Percentiles rank a stretch among this genome's conserved stretches.
phyloP scores from a whole-genome alignment of 2,113 vertebrate species.

The Phyllostomus hastatus region DNA sequence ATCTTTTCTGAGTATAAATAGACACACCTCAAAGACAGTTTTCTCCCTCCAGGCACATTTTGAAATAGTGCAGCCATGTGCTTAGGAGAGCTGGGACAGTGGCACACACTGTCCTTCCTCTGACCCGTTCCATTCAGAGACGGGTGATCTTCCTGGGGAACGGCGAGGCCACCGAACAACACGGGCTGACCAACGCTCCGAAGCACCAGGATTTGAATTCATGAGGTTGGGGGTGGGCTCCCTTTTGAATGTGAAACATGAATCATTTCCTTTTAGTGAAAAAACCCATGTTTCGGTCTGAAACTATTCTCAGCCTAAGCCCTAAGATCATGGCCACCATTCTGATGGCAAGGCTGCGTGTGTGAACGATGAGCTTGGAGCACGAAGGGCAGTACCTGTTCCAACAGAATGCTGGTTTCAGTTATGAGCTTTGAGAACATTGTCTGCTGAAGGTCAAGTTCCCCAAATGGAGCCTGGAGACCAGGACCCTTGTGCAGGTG shows the following conservation, averaged over 20 bases:
- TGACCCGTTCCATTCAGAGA: rapidly evolving
- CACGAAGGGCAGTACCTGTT: rapidly evolving
- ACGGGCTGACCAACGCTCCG: rapidly evolving
- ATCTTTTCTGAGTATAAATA: background rate
- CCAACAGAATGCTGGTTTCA: background rate
- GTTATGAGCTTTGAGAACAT: background rate
- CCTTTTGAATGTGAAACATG: background rate
- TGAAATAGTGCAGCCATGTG: background rate
- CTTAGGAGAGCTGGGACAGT: background rate
- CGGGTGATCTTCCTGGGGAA: background rate
- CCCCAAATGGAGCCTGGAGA: background rate
- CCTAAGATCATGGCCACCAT: background rate
- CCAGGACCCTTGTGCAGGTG: background rate
- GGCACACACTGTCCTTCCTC: background rate
- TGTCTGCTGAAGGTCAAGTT: background rate
- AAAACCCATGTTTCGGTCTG: background rate
- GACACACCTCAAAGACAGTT: background rate
- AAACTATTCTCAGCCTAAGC: background rate
- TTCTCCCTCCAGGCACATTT: background rate
- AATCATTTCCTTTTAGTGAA: background rate
- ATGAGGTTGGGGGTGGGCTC: background rate
- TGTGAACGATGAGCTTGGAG: rapidly evolving
- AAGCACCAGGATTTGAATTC: background rate
- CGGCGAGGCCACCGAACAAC: background rate
- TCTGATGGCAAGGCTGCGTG: background rate